A percentile compares a stretch with the other conserved stretches of the same genome.
phyloP scores from a whole-genome alignment of 2,113 vertebrate genomes.

The Dromaius novaehollandiae region DNA sequence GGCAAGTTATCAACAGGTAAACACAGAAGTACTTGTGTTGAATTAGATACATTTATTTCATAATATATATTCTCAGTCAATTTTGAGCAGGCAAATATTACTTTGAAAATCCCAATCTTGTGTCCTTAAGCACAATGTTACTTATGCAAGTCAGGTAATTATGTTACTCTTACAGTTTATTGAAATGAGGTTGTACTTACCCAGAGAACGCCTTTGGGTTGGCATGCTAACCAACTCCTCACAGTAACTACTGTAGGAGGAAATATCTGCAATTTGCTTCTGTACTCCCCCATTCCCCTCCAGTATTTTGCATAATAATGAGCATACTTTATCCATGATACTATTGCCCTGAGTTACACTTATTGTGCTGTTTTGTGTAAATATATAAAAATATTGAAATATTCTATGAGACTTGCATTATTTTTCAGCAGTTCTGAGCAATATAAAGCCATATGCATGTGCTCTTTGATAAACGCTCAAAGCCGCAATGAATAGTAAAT shows the following conservation, averaged over 20 bases:
- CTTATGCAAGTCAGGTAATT: background rate
- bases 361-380: background rate
- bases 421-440: background rate
- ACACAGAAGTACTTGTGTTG: rapidly evolving
- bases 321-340: background rate
- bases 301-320: background rate
- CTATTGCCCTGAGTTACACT: background rate
- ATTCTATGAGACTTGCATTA: background rate
- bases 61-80: background rate
- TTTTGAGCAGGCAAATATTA: background rate
- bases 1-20: background rate
- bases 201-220: background rate
- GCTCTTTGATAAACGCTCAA: background rate
- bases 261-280: background rate
- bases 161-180: background rate
- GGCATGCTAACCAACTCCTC: background rate
- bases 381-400: background rate
- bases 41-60: background rate
- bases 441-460: background rate
- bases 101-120: background rate
- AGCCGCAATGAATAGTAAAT: background rate
- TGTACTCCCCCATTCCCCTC: background rate
- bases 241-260: background rate
- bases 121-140: background rate
- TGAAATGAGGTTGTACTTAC: background rate